These are phyloP conservation scores for Myioborus miniatus DNA, from an alignment of 2,797 vertebrate genomes.

Conservation along the genomic window DNA sequence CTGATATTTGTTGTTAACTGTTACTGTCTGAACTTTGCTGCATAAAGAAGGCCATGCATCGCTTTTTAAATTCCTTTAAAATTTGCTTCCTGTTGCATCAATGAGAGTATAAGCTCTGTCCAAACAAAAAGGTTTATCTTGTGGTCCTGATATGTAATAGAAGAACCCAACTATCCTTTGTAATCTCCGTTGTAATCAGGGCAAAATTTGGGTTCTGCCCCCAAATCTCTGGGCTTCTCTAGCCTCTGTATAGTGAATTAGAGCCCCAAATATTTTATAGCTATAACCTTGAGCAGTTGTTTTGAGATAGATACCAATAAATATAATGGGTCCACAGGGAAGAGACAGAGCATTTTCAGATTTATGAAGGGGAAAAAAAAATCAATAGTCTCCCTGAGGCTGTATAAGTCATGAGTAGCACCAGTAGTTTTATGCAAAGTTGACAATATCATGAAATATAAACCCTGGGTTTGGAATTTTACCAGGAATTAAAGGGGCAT, in stretches of 20 bases:
- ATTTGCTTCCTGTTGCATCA: background rate
- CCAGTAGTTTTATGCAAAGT: conserved; percentile 78
- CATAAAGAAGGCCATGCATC: background rate
- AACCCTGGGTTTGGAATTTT: conserved; percentile 67
- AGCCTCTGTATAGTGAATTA: conserved; percentile 20
- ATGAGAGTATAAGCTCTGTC: background rate
- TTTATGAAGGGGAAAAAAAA: conserved; percentile 81
- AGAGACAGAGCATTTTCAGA: conserved; percentile 79
- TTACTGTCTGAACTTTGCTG: background rate
- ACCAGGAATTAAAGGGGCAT: conserved; percentile 72
- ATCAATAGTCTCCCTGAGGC: conserved; percentile 79
- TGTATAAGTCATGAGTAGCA: conserved; percentile 78
- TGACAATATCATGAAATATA: conserved; percentile 79
- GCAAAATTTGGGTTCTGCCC: background rate
- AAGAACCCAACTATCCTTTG: background rate
- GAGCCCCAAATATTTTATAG: conserved; percentile 75
- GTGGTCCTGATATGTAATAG: background rate
- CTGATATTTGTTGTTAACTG: background rate
- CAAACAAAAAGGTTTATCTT: background rate
- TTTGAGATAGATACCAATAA: conserved; percentile 84
- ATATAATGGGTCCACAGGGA: conserved; percentile 85
- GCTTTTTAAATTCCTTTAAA: background rate
- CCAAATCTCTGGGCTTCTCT: background rate
- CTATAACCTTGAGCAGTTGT: conserved; percentile 84
- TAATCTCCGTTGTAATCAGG: background rate